Evolutionary conservation across 2,888 invertebrate species (phyloP).

Genomic region (Dastarcus helophoroides): DNA sequence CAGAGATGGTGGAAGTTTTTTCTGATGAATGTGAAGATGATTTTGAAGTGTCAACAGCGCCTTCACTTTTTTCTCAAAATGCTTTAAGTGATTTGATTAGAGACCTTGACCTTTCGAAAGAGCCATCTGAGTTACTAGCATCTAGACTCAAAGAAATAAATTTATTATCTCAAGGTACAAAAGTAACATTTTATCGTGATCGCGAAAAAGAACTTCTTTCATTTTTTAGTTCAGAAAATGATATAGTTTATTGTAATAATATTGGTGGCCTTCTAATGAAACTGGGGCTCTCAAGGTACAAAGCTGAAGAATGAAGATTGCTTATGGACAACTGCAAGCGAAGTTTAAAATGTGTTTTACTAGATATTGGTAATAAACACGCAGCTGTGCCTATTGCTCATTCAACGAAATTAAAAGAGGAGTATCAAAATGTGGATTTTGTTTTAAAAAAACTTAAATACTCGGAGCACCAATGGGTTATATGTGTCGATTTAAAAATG

Average conservation of each 20-base stretch:
- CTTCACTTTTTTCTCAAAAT: slow-evolving; percentile 6
- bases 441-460: slow-evolving; percentile 9
- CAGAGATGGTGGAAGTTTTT: slow-evolving; percentile 4
- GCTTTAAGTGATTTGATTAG: slow-evolving; percentile 16
- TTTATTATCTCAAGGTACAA: slow-evolving; percentile 5
- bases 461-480: slow-evolving; percentile 10
- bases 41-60: slow-evolving; percentile 7
- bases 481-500: slow-evolving; percentile 14
- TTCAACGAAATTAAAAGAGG: slow-evolving; percentile 8
- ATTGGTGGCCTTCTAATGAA: slow-evolving; percentile 6
- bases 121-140: slow-evolving; percentile 12
- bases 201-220: slow-evolving; percentile 8
- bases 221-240: slow-evolving; percentile 10
- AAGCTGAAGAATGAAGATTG: slow-evolving; percentile 1
- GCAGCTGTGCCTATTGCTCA: slow-evolving; percentile 2
- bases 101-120: slow-evolving; percentile 17
- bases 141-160: slow-evolving; percentile 13
- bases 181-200: slow-evolving; percentile 11
- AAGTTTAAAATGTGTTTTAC: slow-evolving; percentile 10
- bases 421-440: slow-evolving; percentile 6
- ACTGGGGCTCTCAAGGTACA: slow-evolving; percentile 10
- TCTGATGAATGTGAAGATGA: slow-evolving; percentile 5
- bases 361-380: slow-evolving; percentile 1
- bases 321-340: slow-evolving; percentile 8
- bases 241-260: slow-evolving; percentile 7